phyloP scores from a whole-genome alignment of 2,797 vertebrate genomes.

The Coregonus ussuriensis region DNA sequence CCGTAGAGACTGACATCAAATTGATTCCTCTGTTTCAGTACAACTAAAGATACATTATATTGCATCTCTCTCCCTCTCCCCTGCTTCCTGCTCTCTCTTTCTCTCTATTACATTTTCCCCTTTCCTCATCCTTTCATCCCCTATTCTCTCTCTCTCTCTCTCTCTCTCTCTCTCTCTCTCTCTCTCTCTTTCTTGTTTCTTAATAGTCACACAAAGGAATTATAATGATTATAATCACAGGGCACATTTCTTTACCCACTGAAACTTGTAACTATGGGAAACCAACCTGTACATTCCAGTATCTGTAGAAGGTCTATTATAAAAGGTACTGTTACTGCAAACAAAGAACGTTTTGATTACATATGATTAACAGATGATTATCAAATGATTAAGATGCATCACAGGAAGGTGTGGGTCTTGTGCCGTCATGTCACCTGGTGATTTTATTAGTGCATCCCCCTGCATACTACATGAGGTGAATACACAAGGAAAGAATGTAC shows the following conservation, averaged over 20 bases:
- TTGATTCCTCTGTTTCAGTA: background rate
- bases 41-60: background rate
- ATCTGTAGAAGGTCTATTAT: conserved; percentile 18
- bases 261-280: conserved; percentile 9
- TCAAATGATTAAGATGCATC: background rate
- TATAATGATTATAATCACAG: conserved; percentile 32
- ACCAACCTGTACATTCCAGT: conserved; percentile 5
- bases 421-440: background rate
- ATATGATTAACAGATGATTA: background rate
- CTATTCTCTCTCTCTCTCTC: background rate
- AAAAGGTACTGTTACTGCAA: conserved; percentile 8
- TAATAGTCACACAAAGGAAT: conserved; percentile 17
- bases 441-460: background rate
- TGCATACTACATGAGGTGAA: background rate
- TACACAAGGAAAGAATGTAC: background rate
- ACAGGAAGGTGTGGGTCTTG: background rate
- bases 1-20: background rate
- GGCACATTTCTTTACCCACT: background rate
- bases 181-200: conserved; percentile 1
- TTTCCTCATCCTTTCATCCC: too few species aligned
- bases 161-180: background rate
- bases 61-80: background rate
- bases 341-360: conserved; percentile 33
- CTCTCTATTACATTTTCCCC: too few species aligned
- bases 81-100: background rate